These are phyloP conservation scores for Epistrophella euchroma DNA, from an alignment of 2,888 invertebrate species.

Conservation along the genomic window DNA sequence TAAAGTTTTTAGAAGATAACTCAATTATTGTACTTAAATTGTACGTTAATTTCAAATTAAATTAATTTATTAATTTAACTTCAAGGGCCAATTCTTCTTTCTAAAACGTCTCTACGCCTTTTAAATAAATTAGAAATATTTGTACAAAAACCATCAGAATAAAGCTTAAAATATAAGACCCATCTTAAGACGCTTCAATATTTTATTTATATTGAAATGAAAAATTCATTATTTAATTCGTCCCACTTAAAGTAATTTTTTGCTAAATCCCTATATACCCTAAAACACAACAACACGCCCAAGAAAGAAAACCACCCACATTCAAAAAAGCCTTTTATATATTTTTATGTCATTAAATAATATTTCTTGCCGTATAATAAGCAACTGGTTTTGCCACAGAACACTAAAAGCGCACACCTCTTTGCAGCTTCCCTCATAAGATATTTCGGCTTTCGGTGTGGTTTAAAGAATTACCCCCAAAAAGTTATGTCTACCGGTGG, in stretches of 20 bases:
- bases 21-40: neutral
- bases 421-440: neutral
- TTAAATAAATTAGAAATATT: neutral
- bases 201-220: neutral
- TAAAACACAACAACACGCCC: neutral
- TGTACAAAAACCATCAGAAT: neutral
- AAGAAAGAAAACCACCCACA: constrained; percentile 1
- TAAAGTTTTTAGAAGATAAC: neutral
- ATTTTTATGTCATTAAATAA: constrained; percentile 45
- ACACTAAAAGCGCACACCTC: constrained; percentile 28
- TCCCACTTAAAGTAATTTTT: constrained; percentile 11
- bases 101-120: neutral
- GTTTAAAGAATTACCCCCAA: constrained; percentile 11
- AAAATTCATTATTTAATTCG: constrained; percentile 22
- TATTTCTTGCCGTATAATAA: constrained; percentile 39
- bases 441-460: neutral
- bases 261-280: neutral
- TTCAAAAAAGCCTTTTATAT: constrained; percentile 35
- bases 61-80: neutral
- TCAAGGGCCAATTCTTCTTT: neutral
- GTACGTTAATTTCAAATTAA: neutral
- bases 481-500: constrained; percentile 40
- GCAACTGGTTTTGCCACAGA: constrained; percentile 40
- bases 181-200: neutral
- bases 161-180: neutral